These are phyloP conservation scores for Syrmaticus mikado DNA, from an alignment of 2,113 vertebrate species.

Conservation along the genomic window DNA sequence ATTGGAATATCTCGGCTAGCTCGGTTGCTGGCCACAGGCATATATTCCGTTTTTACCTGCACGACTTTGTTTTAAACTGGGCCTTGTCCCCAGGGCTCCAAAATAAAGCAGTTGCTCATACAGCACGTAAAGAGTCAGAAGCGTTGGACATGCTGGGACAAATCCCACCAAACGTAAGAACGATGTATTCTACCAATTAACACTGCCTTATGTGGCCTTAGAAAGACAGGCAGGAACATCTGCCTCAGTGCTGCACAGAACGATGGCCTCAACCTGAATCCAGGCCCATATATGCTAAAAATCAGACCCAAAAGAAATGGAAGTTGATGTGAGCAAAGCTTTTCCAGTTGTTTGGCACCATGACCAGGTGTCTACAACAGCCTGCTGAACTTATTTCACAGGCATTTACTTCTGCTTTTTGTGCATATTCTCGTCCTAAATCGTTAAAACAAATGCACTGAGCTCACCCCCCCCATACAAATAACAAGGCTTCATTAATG, in stretches of 20 bases:
- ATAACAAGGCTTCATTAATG: background rate
- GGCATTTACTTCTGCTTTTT: background rate
- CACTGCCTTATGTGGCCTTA: background rate
- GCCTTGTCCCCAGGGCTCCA: conserved; percentile 45
- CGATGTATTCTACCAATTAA: too few species aligned
- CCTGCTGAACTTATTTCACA: background rate
- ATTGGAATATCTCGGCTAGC: background rate
- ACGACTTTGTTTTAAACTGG: background rate
- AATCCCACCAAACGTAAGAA: conserved; percentile 12
- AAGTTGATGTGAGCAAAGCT: background rate
- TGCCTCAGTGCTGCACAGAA: background rate
- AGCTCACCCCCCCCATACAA: background rate
- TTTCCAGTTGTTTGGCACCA: background rate
- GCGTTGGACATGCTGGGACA: conserved; percentile 8
- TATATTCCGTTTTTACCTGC: conserved; percentile 9
- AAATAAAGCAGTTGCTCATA: conserved; percentile 26
- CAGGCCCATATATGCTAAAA: background rate
- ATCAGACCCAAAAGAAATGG: background rate
- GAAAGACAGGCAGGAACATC: conserved; percentile 8
- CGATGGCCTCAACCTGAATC: background rate
- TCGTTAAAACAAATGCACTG: background rate
- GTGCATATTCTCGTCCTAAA: background rate
- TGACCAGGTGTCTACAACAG: background rate
- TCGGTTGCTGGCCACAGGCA: background rate
- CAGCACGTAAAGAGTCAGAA: background rate